Conservation (phyloP, 2,888 invertebrate genomes). For the Andrena marginata region DNA sequence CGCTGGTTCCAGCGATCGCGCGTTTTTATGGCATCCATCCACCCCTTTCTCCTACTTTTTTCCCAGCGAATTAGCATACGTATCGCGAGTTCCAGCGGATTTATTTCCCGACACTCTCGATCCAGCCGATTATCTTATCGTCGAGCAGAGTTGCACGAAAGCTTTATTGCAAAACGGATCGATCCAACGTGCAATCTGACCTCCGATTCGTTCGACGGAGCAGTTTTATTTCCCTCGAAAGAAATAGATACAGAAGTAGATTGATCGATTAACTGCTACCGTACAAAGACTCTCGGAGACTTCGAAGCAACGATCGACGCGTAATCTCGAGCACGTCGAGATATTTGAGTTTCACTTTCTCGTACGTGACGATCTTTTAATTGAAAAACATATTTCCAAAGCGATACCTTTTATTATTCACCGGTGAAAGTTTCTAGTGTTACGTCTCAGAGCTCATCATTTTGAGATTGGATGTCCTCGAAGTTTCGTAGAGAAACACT, state of each 20-base stretch:
- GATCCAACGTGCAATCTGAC: background rate
- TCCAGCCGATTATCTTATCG: conserved; percentile 33
- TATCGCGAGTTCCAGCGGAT: background rate
- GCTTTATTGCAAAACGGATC: conserved; percentile 20
- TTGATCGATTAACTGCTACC: background rate
- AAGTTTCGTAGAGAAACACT: no score
- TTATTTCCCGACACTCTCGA: background rate
- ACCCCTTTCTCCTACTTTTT: background rate
- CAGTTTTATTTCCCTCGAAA: background rate
- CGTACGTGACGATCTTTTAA: background rate
- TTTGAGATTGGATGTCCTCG: no score
- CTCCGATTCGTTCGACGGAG: background rate
- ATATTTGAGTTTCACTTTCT: background rate
- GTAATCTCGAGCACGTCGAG: background rate
- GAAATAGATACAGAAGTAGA: background rate
- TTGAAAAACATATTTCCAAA: background rate
- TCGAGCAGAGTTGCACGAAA: conserved; percentile 10
- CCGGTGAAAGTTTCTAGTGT: no score
- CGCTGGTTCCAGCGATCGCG: background rate
- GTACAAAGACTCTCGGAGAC: background rate
- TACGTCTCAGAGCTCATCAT: no score
- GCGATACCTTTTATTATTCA: no score
- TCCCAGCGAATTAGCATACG: conserved; percentile 3
- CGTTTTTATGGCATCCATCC: background rate
- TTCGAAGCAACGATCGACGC: background rate